Conservation (phyloP, 37 sponge, comb jelly and placozoan genomes). For the Hormiphora californensis region DNA sequence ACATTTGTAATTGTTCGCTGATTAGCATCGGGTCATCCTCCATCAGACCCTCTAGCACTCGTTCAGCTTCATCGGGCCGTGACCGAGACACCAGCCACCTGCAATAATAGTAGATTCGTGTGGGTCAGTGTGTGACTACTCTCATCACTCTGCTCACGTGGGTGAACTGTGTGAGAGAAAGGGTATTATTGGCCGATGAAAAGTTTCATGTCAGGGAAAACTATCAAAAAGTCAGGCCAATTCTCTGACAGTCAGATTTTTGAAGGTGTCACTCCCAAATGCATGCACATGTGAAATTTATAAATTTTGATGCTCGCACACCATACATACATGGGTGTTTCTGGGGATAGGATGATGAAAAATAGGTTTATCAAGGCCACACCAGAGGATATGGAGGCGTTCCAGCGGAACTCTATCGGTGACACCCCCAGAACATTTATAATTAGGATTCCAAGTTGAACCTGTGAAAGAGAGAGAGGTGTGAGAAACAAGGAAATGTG, state of each 20-base stretch:
- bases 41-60: background rate
- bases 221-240: too few species aligned
- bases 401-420: background rate
- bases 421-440: background rate
- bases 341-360: background rate
- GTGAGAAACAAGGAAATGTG: background rate
- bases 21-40: background rate
- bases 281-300: too few species aligned
- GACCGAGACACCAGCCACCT: constrained; percentile 10
- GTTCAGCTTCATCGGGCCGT: background rate
- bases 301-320: too few species aligned
- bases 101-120: background rate
- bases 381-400: background rate
- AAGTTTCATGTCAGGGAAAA: too few species aligned
- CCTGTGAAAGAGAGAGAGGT: background rate
- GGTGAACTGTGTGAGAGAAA: too few species aligned
- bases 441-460: background rate
- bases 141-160: too few species aligned
- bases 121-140: too few species aligned
- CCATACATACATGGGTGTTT: constrained; percentile 18
- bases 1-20: background rate
- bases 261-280: too few species aligned
- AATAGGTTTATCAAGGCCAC: background rate
- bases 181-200: too few species aligned
- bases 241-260: too few species aligned